These are phyloP conservation scores for Psilopsiagon aymara DNA, from an alignment of 2,113 vertebrate species.

Conservation along the genomic window DNA sequence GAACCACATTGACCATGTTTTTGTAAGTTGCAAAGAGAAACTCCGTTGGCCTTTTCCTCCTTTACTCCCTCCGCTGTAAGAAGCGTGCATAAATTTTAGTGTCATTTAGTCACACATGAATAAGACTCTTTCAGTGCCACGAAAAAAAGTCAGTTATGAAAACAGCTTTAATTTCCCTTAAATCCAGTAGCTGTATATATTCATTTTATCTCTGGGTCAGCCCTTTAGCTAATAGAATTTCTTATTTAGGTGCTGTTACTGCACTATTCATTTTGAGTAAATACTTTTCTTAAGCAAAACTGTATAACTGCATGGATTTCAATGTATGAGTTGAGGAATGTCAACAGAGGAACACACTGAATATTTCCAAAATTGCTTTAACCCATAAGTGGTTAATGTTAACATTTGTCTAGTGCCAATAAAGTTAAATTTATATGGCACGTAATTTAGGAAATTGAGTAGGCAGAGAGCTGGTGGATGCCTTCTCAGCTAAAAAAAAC, in stretches of 20 bases:
- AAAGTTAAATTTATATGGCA: constrained; percentile 49
- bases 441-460: constrained; percentile 62
- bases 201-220: background rate
- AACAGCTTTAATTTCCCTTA: background rate
- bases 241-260: background rate
- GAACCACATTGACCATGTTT: constrained; percentile 19
- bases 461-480: constrained; percentile 48
- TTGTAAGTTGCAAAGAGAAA: constrained; percentile 10
- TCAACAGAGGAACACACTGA: background rate
- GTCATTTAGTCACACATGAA: constrained; percentile 39
- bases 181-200: background rate
- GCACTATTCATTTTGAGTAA: background rate
- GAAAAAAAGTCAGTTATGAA: constrained; percentile 11
- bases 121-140: constrained; percentile 16
- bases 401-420: constrained; percentile 40
- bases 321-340: background rate
- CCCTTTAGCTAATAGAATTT: background rate
- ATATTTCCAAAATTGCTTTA: background rate
- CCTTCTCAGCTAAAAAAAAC: constrained; percentile 30
- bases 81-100: constrained; percentile 41
- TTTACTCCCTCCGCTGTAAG: constrained; percentile 32
- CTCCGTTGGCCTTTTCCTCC: constrained; percentile 18
- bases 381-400: constrained; percentile 8
- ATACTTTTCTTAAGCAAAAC: background rate
- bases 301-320: background rate